These are phyloP conservation scores for Ditula angustiorana DNA, from an alignment of 2,888 invertebrate species.

Conservation along the genomic window DNA sequence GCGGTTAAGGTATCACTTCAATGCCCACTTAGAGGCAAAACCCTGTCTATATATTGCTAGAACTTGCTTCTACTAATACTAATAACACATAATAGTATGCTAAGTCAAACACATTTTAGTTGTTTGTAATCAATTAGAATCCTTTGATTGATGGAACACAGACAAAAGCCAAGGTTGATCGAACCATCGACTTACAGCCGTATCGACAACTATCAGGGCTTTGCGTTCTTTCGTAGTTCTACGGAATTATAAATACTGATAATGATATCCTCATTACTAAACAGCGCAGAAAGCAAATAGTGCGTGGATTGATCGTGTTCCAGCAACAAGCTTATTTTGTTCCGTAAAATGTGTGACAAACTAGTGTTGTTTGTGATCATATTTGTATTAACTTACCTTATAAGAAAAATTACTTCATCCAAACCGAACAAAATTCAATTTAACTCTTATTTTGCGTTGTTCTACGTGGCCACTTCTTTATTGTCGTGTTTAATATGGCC, in stretches of 20 bases:
- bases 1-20: too few species aligned
- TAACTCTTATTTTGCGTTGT: conserved; percentile 36
- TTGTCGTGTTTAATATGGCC: conserved; percentile 45
- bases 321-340: conserved; percentile 36
- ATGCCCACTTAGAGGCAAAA: too few species aligned
- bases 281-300: conserved; percentile 37
- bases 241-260: conserved; percentile 33
- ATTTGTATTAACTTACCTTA: conserved; percentile 55
- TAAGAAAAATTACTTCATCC: conserved; percentile 56
- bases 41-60: too few species aligned
- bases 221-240: conserved; percentile 26
- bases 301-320: conserved; percentile 51
- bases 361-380: conserved; percentile 54
- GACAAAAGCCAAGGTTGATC: not conserved
- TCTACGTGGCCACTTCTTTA: conserved; percentile 26
- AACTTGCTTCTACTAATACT: too few species aligned
- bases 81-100: not conserved
- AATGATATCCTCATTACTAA: conserved; percentile 36
- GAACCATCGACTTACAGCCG: not conserved
- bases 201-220: conserved; percentile 26
- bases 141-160: conserved; percentile 9
- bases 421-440: conserved; percentile 42
- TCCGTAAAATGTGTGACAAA: conserved; percentile 63
- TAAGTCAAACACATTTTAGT: not conserved
- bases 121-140: conserved; percentile 21